Evolutionary conservation across 2,888 invertebrate species (phyloP).

Genomic region (Mycalesis mineus): DNA sequence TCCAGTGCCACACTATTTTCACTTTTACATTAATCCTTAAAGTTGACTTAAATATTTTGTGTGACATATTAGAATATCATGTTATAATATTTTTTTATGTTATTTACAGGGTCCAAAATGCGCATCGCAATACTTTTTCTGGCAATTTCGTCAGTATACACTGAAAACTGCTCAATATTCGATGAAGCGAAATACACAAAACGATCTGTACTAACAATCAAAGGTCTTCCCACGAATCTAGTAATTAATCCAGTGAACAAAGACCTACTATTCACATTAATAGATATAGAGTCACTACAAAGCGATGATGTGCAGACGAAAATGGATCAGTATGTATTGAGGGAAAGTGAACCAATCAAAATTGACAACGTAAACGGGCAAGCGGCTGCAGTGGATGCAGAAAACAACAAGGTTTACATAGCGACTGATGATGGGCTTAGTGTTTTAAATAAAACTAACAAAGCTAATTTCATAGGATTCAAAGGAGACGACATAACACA

Average conservation of each 20-base stretch:
- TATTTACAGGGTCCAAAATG: slow-evolving; percentile 37
- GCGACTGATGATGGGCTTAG: slow-evolving; percentile 61
- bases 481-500: slow-evolving; percentile 69
- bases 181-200: slow-evolving; percentile 48
- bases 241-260: slow-evolving; percentile 50
- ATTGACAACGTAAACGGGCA: slow-evolving; percentile 62
- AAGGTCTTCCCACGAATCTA: slow-evolving; percentile 66
- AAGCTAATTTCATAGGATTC: slow-evolving; percentile 51
- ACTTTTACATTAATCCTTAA: too few species aligned
- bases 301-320: slow-evolving; percentile 64
- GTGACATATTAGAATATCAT: too few species aligned
- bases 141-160: slow-evolving; percentile 42
- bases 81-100: slow-evolving; percentile 2
- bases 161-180: slow-evolving; percentile 52
- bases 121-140: slow-evolving; percentile 48
- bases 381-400: slow-evolving; percentile 57
- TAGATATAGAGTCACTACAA: slow-evolving; percentile 61
- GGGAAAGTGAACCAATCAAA: slow-evolving; percentile 51
- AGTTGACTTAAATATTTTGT: too few species aligned
- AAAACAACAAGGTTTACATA: slow-evolving; percentile 55
- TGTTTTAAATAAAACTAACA: slow-evolving; percentile 49
- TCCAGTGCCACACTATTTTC: too few species aligned
- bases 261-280: slow-evolving; percentile 61
- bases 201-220: slow-evolving; percentile 54
- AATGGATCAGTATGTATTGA: slow-evolving; percentile 67